Conservation (phyloP, 37 sponge, comb jelly and placozoan species). For the Halichondria panicea region DNA sequence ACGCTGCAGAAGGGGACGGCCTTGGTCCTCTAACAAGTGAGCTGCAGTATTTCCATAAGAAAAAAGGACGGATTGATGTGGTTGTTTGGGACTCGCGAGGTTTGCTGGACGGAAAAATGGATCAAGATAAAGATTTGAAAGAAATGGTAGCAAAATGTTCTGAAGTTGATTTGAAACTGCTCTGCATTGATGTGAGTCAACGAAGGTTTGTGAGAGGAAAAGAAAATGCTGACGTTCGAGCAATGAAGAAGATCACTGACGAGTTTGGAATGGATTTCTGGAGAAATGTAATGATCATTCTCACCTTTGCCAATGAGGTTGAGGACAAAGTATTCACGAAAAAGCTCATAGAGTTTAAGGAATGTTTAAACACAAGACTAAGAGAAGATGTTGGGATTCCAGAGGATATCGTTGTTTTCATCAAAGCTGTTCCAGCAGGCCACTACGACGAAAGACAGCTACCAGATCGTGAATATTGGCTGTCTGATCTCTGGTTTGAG, state of each 20-base stretch:
- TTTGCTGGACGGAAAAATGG: conserved; percentile 6
- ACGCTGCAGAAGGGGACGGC: neutral
- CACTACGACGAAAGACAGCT: neutral
- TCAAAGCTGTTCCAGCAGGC: conserved; percentile 6
- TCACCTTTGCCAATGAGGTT: conserved; percentile 9
- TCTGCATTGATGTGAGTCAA: neutral
- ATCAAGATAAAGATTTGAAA: neutral
- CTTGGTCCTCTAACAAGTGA: neutral
- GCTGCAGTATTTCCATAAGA: neutral
- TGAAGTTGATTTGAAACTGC: conserved; percentile 3
- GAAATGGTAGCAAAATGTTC: neutral
- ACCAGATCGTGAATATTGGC: neutral
- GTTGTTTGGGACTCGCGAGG: conserved; percentile 3
- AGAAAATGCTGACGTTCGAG: neutral
- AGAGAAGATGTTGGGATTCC: neutral
- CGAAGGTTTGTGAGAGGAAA: neutral
- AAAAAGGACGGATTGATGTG: neutral
- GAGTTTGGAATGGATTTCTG: neutral
- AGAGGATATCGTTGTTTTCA: neutral
- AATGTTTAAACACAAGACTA: neutral
- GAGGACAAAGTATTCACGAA: neutral
- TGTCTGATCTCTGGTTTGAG: conserved; percentile 3
- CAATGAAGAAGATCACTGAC: conserved; percentile 5
- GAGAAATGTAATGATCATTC: neutral
- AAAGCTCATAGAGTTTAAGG: neutral